These are phyloP conservation scores for Agrochola lychnidis DNA, from an alignment of 2,888 invertebrate genomes.

Conservation along the genomic window DNA sequence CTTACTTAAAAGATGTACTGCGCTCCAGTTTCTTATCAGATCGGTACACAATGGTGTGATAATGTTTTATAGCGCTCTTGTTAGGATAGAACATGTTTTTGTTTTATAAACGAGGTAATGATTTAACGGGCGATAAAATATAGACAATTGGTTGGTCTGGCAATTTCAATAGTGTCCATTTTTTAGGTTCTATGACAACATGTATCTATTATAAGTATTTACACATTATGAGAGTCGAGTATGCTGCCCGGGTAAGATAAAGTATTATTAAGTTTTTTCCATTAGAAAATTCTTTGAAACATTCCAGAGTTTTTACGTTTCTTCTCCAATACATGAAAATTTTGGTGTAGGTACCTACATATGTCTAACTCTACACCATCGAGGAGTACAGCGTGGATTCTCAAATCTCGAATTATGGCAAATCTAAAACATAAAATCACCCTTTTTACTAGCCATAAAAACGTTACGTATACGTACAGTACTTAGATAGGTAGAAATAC, in stretches of 20 bases:
- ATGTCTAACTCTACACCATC: no score
- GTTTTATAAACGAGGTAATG: constrained; percentile 12
- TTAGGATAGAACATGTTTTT: constrained; percentile 23
- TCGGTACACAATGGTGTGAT: constrained; percentile 63
- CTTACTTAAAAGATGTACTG: constrained; percentile 31
- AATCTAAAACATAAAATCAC: background rate
- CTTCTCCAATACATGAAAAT: background rate
- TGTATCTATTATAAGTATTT: background rate
- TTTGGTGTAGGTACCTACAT: no score
- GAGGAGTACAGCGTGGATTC: background rate
- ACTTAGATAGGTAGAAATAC: no score
- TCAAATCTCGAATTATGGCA: background rate
- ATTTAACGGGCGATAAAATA: constrained; percentile 26
- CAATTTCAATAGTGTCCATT: background rate
- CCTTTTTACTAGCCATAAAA: background rate
- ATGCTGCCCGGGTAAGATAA: background rate
- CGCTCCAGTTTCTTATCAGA: constrained; percentile 70
- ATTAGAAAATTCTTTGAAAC: background rate
- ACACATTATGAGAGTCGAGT: background rate
- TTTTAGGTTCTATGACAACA: background rate
- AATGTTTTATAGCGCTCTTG: constrained; percentile 36
- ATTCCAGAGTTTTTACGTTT: background rate
- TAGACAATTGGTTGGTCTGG: background rate
- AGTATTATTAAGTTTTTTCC: no score
- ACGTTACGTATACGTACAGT: no score